These are phyloP conservation scores for Heterotilapia buettikoferi DNA, from an alignment of 2,113 vertebrate genomes.

Conservation along the genomic window DNA sequence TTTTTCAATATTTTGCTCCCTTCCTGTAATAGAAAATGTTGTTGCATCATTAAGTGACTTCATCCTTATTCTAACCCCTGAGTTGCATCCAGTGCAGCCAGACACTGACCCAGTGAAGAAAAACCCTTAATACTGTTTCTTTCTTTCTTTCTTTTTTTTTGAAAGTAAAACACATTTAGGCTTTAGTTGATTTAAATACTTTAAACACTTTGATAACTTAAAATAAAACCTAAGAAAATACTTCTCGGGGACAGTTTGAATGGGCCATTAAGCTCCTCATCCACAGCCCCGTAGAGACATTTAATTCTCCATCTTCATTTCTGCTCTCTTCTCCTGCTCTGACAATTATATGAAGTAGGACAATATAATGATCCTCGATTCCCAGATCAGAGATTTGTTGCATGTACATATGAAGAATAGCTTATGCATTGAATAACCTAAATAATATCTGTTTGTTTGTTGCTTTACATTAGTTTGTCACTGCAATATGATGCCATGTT, in stretches of 20 bases:
- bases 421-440: background rate
- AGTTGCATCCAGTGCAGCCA: background rate
- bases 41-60: fast-evolving
- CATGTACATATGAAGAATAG: background rate
- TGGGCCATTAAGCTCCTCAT: background rate
- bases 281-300: background rate
- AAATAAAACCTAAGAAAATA: background rate
- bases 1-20: background rate
- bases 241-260: background rate
- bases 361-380: fast-evolving
- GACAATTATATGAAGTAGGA: background rate
- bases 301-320: background rate
- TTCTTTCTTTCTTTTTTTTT: fast-evolving
- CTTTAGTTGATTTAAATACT: background rate
- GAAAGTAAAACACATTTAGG: background rate
- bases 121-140: background rate
- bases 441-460: fast-evolving
- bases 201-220: background rate
- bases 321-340: background rate
- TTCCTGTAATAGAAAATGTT: fast-evolving
- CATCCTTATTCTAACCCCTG: fast-evolving
- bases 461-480: background rate
- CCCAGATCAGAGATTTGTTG: background rate
- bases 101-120: background rate
- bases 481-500: background rate